phyloP scores from a whole-genome alignment of 2,113 vertebrate species.

The Malaclemys terrapin region DNA sequence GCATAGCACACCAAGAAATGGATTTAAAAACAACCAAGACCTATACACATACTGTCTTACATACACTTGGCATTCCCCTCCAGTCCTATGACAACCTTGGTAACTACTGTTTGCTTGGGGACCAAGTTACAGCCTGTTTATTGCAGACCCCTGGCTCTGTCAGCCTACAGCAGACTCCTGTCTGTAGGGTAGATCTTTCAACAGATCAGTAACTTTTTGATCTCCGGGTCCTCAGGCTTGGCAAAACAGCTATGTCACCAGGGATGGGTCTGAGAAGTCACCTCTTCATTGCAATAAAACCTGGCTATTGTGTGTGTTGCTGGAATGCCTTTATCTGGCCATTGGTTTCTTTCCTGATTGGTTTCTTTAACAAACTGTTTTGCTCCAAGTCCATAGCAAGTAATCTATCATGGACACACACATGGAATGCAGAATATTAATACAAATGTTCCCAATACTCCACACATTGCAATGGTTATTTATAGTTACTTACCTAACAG shows the following conservation, averaged over 20 bases:
- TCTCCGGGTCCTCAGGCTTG: background rate
- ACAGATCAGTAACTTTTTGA: background rate
- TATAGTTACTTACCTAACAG: too few relatives aligned
- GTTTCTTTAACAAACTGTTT: background rate
- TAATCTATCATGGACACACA: background rate
- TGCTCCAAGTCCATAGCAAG: background rate
- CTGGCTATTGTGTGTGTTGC: background rate
- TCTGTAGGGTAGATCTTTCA: background rate
- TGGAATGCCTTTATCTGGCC: background rate
- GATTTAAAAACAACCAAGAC: background rate
- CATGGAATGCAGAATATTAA: background rate
- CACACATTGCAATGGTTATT: too few relatives aligned
- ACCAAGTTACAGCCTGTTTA: background rate
- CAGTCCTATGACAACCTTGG: background rate
- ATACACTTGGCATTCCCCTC: background rate
- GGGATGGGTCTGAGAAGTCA: background rate
- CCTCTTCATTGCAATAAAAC: background rate
- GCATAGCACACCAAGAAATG: background rate
- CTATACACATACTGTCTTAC: background rate
- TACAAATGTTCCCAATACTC: too few relatives aligned
- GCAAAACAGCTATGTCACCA: background rate
- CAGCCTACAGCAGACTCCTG: background rate
- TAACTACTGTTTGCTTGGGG: background rate
- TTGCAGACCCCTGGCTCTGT: background rate
- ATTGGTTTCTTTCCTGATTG: background rate